A percentile compares a stretch with the other conserved stretches of the same genome.
Conservation (phyloP, 2,888 invertebrate species). For the Cheilosia impressa region DNA sequence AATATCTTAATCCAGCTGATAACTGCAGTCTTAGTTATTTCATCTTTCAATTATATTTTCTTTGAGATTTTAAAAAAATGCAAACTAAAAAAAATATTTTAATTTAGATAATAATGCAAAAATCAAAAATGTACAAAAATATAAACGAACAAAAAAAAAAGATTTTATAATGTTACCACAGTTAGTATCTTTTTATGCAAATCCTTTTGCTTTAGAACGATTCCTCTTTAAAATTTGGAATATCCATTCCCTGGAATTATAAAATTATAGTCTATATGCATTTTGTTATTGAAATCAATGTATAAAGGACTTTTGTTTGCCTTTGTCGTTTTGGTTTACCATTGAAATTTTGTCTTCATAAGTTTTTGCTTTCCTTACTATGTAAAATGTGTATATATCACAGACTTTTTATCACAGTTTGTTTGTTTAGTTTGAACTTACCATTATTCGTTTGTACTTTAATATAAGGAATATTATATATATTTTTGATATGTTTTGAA, state of each 20-base stretch:
- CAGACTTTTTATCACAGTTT: conserved; percentile 44
- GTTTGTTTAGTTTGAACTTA: conserved; percentile 37
- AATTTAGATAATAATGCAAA: conserved; percentile 4
- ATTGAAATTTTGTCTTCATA: conserved; percentile 9
- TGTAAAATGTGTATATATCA: conserved; percentile 19
- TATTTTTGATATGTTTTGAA: background rate
- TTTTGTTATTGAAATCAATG: conserved; percentile 30
- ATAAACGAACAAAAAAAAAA: conserved; percentile 1
- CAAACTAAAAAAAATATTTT: conserved; percentile 15
- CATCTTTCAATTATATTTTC: background rate
- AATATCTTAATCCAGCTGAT: background rate
- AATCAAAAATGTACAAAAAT: conserved; percentile 30
- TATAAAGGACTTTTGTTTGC: conserved; percentile 5
- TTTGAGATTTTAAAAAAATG: conserved; percentile 6
- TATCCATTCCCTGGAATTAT: conserved; percentile 67
- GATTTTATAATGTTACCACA: conserved; percentile 47
- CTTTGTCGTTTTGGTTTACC: conserved; percentile 10
- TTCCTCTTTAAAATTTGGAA: conserved; percentile 46
- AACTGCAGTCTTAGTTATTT: conserved; percentile 3
- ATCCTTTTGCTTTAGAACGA: conserved; percentile 51
- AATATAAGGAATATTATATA: conserved; percentile 14
- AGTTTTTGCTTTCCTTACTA: conserved; percentile 4
- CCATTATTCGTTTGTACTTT: conserved; percentile 42
- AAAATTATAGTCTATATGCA: conserved; percentile 44
- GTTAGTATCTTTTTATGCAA: conserved; percentile 40